Percentiles rank a stretch among this genome's conserved stretches.
Evolutionary conservation across 2,113 vertebrate genomes (phyloP).

Genomic region (Tragelaphus imberbis): DNA sequence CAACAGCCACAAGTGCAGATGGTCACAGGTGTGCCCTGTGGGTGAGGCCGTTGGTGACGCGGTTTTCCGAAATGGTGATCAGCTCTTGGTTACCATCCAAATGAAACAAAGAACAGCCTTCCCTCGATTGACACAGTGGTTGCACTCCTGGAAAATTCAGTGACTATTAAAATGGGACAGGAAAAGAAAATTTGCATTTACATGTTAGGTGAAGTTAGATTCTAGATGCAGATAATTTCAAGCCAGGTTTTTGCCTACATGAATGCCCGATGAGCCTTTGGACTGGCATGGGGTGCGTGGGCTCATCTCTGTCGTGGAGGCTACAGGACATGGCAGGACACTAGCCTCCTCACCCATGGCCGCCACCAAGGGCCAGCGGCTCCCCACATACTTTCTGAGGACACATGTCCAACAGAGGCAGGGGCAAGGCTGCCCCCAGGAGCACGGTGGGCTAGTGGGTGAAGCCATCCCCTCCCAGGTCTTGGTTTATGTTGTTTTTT

Average conservation of each 20-base stretch:
- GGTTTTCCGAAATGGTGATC: not conserved
- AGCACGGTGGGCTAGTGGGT: not conserved
- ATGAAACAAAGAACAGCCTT: not conserved
- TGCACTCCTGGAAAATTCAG: not conserved
- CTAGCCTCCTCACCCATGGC: not conserved
- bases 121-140: not conserved
- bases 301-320: not conserved
- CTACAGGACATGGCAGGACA: too few species aligned
- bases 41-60: not conserved
- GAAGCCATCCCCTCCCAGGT: not conserved
- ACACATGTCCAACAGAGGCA: not conserved
- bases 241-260: not conserved
- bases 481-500: not conserved
- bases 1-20: accelerated
- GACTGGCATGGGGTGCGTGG: not conserved
- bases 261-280: accelerated
- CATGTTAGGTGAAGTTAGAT: not conserved
- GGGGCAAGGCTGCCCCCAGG: not conserved
- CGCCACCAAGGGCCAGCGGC: not conserved
- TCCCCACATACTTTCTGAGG: not conserved
- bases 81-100: not conserved
- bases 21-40: not conserved
- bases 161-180: not conserved
- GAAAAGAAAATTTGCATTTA: not conserved
- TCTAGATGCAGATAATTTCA: not conserved